Evolutionary conservation across 2,113 vertebrate species (phyloP).

Genomic region (Melanerpes aurifrons): DNA sequence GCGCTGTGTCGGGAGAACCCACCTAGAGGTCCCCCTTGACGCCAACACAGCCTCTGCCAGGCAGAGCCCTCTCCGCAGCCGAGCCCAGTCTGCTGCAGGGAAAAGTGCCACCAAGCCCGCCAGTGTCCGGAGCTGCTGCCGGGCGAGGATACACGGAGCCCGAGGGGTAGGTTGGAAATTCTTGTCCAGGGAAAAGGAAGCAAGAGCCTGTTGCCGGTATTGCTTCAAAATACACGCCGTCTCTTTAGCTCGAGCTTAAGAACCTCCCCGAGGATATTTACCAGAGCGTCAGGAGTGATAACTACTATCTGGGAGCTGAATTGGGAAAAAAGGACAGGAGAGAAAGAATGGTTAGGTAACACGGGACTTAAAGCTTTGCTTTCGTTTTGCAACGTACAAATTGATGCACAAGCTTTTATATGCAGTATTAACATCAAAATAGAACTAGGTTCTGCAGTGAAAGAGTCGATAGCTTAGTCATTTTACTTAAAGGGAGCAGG

Average conservation of each 20-base stretch:
- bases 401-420: conserved; percentile 64
- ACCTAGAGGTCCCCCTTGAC: conserved; percentile 85
- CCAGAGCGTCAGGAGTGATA: conserved; percentile 68
- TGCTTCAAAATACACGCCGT: conserved; percentile 56
- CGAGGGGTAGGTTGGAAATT: conserved; percentile 53
- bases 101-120: conserved; percentile 64
- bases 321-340: conserved; percentile 53
- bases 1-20: conserved; percentile 76
- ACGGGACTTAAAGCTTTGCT: conserved; percentile 66
- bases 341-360: conserved; percentile 77
- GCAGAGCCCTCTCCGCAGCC: conserved; percentile 76
- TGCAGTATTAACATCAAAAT: conserved; percentile 57
- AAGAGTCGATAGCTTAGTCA: conserved; percentile 87
- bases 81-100: conserved; percentile 78
- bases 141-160: conserved; percentile 23
- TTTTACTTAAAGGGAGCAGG: conserved; percentile 78
- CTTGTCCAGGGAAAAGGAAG: background rate
- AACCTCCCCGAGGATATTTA: conserved; percentile 65
- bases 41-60: conserved; percentile 72
- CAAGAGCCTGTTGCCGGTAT: conserved; percentile 65
- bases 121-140: conserved; percentile 68
- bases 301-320: conserved; percentile 67
- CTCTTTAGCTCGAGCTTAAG: conserved; percentile 54
- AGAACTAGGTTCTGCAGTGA: conserved; percentile 74
- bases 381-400: conserved; percentile 51